phyloP scores from a whole-genome alignment of 30 jellyfish, hydroid and myxozoan genomes.

The Euphysa ruthae region DNA sequence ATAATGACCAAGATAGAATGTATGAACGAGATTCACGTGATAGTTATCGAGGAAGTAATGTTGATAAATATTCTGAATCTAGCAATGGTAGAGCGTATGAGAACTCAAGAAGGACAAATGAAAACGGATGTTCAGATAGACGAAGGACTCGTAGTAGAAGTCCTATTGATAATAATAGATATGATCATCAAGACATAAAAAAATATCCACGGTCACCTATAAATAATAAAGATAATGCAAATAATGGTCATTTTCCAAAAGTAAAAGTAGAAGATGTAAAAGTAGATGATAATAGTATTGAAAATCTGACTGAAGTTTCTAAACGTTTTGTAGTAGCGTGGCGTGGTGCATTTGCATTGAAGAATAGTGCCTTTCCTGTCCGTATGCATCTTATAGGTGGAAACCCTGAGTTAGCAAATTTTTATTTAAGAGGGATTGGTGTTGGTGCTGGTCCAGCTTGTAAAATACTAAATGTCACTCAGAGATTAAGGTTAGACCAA shows the following conservation, averaged over 20 bases:
- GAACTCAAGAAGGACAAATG: constrained; percentile 28
- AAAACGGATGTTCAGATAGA: constrained; percentile 45
- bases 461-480: constrained; percentile 75
- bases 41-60: constrained; percentile 41
- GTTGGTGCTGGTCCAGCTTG: constrained; percentile 61
- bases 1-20: constrained; percentile 45
- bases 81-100: constrained; percentile 48
- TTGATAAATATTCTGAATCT: constrained; percentile 25
- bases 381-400: constrained; percentile 97
- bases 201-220: background rate
- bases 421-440: constrained; percentile 79
- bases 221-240: constrained; percentile 15
- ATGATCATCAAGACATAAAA: constrained; percentile 36
- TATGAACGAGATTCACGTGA: constrained; percentile 56
- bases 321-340: constrained; percentile 95
- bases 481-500: constrained; percentile 90
- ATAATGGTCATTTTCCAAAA: constrained; percentile 9
- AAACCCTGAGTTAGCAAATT: constrained; percentile 90
- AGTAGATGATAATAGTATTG: constrained; percentile 41
- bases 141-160: constrained; percentile 81
- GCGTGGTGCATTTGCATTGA: constrained; percentile 96
- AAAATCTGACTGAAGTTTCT: constrained; percentile 78
- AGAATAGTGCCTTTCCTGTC: constrained; percentile 89
- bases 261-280: constrained; percentile 45
- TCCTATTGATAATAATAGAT: constrained; percentile 64